Percentiles rank a stretch among this genome's conserved stretches.
These are phyloP conservation scores for Pantherophis alleghaniensis DNA, from an alignment of 2,797 vertebrate species.

Conservation along the genomic window DNA sequence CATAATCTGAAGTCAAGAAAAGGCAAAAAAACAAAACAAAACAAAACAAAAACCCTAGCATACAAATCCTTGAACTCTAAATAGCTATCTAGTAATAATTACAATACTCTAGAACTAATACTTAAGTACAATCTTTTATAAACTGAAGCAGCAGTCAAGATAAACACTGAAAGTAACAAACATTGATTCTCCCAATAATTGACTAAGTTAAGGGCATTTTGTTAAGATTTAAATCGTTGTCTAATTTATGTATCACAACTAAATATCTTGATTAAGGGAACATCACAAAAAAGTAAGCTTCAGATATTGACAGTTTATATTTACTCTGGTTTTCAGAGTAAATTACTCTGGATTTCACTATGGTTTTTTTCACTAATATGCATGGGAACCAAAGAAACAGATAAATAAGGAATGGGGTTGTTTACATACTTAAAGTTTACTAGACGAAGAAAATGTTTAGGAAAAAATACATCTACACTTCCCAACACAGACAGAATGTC, in stretches of 20 bases:
- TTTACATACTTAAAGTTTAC: constrained; percentile 50
- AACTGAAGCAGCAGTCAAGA: background rate
- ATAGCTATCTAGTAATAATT: background rate
- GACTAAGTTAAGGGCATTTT: background rate
- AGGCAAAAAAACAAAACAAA: background rate
- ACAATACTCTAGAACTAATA: background rate
- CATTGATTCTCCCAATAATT: background rate
- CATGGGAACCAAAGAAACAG: constrained; percentile 61
- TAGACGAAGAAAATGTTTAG: constrained; percentile 39
- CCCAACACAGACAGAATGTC: constrained; percentile 52
- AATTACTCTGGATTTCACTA: background rate
- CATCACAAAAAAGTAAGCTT: background rate
- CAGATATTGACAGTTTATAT: background rate
- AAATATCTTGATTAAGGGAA: background rate
- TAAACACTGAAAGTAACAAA: background rate
- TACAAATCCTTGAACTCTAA: background rate
- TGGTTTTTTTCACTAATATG: background rate
- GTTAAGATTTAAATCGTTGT: background rate
- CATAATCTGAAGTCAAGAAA: background rate
- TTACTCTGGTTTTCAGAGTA: too few relatives aligned
- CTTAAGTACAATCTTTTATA: background rate
- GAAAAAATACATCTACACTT: constrained; percentile 47
- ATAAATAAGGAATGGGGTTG: constrained; percentile 56
- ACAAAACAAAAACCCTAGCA: background rate
- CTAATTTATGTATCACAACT: background rate